Percentiles rank a stretch among this genome's conserved stretches.
phyloP scores from a whole-genome alignment of 2,113 vertebrate species.

The Sceloporus tristichus region DNA sequence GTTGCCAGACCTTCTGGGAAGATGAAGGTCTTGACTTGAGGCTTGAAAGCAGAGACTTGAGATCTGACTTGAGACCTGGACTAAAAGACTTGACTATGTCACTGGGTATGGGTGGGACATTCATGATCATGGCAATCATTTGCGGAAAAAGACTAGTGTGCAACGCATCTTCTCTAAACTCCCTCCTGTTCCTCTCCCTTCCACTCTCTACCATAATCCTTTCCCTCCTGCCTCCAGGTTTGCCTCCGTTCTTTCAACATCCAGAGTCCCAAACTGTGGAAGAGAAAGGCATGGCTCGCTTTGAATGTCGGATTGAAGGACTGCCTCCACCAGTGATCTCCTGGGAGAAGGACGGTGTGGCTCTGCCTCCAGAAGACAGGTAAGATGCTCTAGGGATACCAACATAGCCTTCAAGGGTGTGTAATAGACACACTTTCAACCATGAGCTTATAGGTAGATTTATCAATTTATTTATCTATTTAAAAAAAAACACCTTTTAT shows the following conservation, averaged over 20 bases:
- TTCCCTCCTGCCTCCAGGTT: constrained; percentile 73
- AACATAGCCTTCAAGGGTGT: no score
- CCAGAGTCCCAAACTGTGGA: constrained; percentile 86
- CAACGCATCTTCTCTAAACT: neutral
- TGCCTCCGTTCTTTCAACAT: constrained; percentile 87
- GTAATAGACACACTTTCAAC: no score
- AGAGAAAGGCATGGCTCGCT: constrained; percentile 86
- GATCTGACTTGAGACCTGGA: no score
- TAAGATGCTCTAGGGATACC: constrained; percentile 63
- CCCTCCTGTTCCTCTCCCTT: neutral
- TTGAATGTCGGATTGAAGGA: constrained; percentile 91
- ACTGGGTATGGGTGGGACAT: no score
- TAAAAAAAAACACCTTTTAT: no score
- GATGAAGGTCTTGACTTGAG: no score
- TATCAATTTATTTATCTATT: no score
- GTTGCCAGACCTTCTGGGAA: no score
- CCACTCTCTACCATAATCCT: neutral
- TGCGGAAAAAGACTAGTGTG: neutral
- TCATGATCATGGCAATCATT: no score
- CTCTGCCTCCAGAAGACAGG: constrained; percentile 85
- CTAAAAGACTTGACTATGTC: no score
- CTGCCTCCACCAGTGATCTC: constrained; percentile 88
- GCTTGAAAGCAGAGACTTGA: no score
- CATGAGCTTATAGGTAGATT: no score
- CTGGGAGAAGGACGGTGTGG: constrained; percentile 90